Conservation (phyloP, 2,113 vertebrate species). For the Malurus elegans region DNA sequence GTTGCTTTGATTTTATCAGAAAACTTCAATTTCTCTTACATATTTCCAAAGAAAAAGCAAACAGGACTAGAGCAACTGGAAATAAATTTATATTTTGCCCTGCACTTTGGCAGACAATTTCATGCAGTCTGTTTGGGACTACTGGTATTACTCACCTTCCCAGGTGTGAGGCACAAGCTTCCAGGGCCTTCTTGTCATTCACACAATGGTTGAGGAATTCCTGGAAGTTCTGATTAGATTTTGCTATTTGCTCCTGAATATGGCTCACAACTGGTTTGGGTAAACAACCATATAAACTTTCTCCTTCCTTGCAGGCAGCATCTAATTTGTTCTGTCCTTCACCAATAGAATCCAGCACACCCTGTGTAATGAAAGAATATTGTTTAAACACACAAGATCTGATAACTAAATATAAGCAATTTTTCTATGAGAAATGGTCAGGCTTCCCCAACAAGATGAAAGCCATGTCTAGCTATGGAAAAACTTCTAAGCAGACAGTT, state of each 20-base stretch:
- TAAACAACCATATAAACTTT: slow-evolving; percentile 81
- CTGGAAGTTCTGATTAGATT: slow-evolving; percentile 83
- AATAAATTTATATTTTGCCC: not conserved
- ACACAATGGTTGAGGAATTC: slow-evolving; percentile 80
- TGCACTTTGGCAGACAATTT: not conserved
- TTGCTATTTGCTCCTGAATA: slow-evolving; percentile 83
- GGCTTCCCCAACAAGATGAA: not conserved
- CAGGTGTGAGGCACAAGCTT: slow-evolving; percentile 80
- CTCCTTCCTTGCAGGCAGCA: slow-evolving; percentile 80
- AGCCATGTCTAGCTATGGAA: not conserved
- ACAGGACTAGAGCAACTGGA: not conserved
- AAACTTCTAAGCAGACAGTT: not conserved
- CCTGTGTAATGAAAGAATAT: slow-evolving; percentile 65
- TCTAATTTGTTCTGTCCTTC: slow-evolving; percentile 82
- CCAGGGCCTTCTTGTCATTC: slow-evolving; percentile 79
- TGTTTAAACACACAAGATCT: not conserved
- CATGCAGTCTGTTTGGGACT: not conserved
- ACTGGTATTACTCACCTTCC: slow-evolving; percentile 62
- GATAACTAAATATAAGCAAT: not conserved
- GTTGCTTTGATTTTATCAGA: not conserved
- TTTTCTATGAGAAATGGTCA: not conserved
- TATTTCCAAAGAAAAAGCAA: not conserved
- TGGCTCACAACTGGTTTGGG: slow-evolving; percentile 77
- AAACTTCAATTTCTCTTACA: not conserved
- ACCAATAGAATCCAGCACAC: slow-evolving; percentile 70